Evolutionary conservation across 1,140 invertebrate genomes (phyloP), one percentile per base, ranked within the genome.

Genomic region (Tetraneura akinire): DNA sequence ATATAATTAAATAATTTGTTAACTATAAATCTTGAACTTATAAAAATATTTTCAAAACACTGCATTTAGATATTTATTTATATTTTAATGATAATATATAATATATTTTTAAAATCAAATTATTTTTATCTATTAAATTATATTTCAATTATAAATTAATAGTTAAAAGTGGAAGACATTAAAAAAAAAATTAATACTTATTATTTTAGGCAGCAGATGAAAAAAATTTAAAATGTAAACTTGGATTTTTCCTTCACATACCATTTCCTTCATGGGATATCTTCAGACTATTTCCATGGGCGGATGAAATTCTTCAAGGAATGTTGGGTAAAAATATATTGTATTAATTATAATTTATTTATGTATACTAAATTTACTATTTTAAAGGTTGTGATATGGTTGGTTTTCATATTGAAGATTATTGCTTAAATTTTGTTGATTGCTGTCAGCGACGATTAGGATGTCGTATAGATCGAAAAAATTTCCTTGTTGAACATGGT

Each of bases 261-360:
- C 94, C 94, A 0, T 96, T 96, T 85, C 94, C 94, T 29, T 92
- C 94, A 1, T 96, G 93, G 94, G 94, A 96, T 84, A 95, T 96
- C 71, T 95, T 95, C 86, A 88, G 94, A 71, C 86, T 96, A 13
- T 93, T 95, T 83, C 94, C 94, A 6, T 95, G 94, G 93, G 92
- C 93, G 62, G 94, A 96, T 86, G 93, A 95, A 87, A 91, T 96
- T 60, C 88, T 96, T 23, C 93, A 95, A 86, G 94, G 94, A 80
- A 93, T 95, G 88, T 86, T 95, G 29, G 91, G 90, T 90, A 85
- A 88, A 84, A 84, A 51, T 16, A 62, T 60, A 42, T 16, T n/a
- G 23, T 51, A 29, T 23, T 60, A 6, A 32, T 23, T 18, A 57
- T n/a, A 21, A 6, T 23, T 60, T 78, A 6, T 23, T 60, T 78